Evolutionary conservation across 2,888 invertebrate species (phyloP).

Genomic region (Acronicta leporina): DNA sequence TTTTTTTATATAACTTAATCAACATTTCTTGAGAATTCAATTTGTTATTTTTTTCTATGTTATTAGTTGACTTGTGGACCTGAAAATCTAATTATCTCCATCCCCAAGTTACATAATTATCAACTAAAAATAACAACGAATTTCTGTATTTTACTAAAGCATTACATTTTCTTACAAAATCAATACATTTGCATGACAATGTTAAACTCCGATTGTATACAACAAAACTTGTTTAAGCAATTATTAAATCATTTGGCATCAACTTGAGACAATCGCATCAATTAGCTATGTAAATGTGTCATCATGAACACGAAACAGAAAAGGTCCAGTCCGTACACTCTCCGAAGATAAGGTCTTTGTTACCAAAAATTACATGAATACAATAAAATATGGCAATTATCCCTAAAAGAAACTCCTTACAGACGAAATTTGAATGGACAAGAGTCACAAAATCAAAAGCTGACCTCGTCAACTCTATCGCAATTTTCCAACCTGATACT

Average conservation of each 20-base stretch:
- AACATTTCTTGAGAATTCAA: too few relatives aligned
- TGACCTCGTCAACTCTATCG: too few relatives aligned
- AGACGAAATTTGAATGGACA: too few relatives aligned
- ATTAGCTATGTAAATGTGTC: constrained; percentile 54
- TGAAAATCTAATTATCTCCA: not conserved
- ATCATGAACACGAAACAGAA: not conserved
- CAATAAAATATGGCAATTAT: too few relatives aligned
- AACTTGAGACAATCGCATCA: constrained; percentile 46
- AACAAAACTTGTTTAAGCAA: constrained; percentile 41
- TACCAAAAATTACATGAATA: too few relatives aligned
- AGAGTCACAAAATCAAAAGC: too few relatives aligned
- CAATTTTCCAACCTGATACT: too few relatives aligned
- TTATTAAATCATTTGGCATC: constrained; percentile 42
- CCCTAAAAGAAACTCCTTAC: too few relatives aligned
- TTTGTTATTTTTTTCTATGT: too few relatives aligned
- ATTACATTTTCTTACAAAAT: constrained; percentile 23
- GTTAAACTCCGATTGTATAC: constrained; percentile 5
- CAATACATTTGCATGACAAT: constrained; percentile 34
- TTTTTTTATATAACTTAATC: too few relatives aligned
- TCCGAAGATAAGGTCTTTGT: too few relatives aligned
- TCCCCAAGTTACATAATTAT: constrained; percentile 21
- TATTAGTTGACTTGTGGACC: not conserved
- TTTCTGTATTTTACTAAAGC: constrained; percentile 30
- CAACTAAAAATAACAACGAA: constrained; percentile 24
- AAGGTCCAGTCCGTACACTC: not conserved